These are phyloP conservation scores for Phymanthus crucifer DNA, from an alignment of 92 coral and sea anemone species.

Conservation along the genomic window DNA sequence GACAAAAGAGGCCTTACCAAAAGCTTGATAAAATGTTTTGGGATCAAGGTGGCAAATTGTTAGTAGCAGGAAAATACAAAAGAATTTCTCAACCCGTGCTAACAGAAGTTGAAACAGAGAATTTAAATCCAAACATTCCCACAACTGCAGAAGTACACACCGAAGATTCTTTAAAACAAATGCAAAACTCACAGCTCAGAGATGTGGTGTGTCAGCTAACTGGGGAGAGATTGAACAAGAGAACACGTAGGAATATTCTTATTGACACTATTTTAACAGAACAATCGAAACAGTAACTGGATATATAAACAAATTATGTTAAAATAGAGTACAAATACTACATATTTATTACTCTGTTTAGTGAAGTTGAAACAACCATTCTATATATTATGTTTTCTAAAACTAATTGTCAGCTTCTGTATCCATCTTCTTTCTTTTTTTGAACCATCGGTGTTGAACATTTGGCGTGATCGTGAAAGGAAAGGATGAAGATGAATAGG, in stretches of 20 bases:
- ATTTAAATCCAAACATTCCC: background rate
- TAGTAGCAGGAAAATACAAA: constrained; percentile 6
- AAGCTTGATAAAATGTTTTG: background rate
- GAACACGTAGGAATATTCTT: background rate
- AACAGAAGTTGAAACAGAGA: background rate
- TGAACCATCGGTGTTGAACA: constrained; percentile 23
- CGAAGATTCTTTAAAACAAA: background rate
- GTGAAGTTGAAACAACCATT: background rate
- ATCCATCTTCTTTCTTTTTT: constrained; percentile 39
- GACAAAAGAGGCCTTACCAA: constrained; percentile 14
- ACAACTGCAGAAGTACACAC: background rate
- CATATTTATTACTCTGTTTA: background rate
- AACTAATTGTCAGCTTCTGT: constrained; percentile 34
- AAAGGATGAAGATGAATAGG: constrained; percentile 32
- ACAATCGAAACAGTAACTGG: constrained; percentile 3
- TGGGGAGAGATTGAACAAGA: background rate
- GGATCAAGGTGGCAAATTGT: background rate
- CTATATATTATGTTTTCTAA: constrained; percentile 32
- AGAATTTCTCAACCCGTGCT: background rate
- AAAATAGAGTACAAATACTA: background rate
- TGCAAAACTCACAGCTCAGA: background rate
- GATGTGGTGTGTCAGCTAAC: background rate
- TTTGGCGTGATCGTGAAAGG: constrained; percentile 42
- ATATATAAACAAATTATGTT: background rate
- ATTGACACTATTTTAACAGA: background rate